These are phyloP conservation scores for Notodonta dromedarius DNA, from an alignment of 2,888 invertebrate species.

Conservation along the genomic window DNA sequence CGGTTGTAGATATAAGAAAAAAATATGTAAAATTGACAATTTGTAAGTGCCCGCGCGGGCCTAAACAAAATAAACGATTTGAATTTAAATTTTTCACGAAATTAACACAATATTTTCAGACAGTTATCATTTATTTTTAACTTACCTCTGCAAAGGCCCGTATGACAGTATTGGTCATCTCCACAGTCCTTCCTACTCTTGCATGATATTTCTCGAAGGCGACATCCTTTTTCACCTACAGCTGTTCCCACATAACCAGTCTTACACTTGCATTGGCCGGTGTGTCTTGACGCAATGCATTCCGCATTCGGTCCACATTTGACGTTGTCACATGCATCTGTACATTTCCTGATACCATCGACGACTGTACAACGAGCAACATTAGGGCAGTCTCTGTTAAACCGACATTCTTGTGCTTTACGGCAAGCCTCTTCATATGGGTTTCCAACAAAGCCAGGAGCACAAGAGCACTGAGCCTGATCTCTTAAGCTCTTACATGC, in stretches of 20 bases:
- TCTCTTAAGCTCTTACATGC: slow-evolving; percentile 92
- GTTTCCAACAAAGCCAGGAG: slow-evolving; percentile 91
- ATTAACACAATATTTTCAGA: background rate
- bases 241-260: slow-evolving; percentile 91
- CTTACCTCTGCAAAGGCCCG: slow-evolving; percentile 89
- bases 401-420: slow-evolving; percentile 91
- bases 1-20: too few relatives aligned
- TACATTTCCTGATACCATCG: slow-evolving; percentile 91
- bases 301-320: slow-evolving; percentile 93
- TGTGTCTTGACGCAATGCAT: slow-evolving; percentile 90
- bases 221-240: slow-evolving; percentile 89
- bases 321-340: slow-evolving; percentile 91
- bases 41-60: too few relatives aligned
- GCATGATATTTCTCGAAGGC: slow-evolving; percentile 89
- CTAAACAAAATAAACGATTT: too few relatives aligned
- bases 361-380: slow-evolving; percentile 90
- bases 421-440: slow-evolving; percentile 93
- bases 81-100: background rate
- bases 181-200: slow-evolving; percentile 89
- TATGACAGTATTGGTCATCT: slow-evolving; percentile 91
- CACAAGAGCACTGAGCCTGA: slow-evolving; percentile 91
- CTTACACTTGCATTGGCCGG: slow-evolving; percentile 91
- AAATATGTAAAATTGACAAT: too few relatives aligned
- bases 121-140: background rate
- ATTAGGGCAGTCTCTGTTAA: slow-evolving; percentile 91